phyloP scores from a whole-genome alignment of 2,113 vertebrate species.

The Suncus etruscus region DNA sequence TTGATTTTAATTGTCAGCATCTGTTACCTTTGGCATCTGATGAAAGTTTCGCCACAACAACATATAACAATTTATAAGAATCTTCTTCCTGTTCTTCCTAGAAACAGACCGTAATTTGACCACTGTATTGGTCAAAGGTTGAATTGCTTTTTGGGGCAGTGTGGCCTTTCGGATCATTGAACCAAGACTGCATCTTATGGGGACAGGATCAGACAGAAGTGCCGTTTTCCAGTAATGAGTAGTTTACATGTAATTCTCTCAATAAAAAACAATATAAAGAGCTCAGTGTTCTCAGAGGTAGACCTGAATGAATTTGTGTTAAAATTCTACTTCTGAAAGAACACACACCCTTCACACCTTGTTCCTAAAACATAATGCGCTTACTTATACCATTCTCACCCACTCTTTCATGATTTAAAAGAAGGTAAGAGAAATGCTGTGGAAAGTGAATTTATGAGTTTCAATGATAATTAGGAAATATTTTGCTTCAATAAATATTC shows the following conservation, averaged over 20 bases:
- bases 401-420: neutral
- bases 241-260: slow-evolving; percentile 1
- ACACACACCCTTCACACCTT: neutral
- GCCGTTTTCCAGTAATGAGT: neutral
- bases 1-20: slow-evolving; percentile 17
- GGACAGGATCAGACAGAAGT: neutral
- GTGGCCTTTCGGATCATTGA: slow-evolving; percentile 39
- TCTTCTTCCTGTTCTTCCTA: neutral
- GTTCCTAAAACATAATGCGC: slow-evolving; percentile 59
- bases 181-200: slow-evolving; percentile 26
- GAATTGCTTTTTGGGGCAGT: neutral
- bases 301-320: neutral
- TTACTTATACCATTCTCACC: neutral
- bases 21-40: neutral
- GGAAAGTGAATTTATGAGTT: slow-evolving; percentile 60
- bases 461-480: slow-evolving; percentile 56
- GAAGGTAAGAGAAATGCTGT: slow-evolving; percentile 16
- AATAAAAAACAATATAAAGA: neutral
- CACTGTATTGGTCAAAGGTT: neutral
- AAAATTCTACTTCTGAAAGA: slow-evolving; percentile 36
- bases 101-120: neutral
- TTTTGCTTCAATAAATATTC: slow-evolving; percentile 57
- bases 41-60: neutral
- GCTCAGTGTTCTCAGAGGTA: neutral
- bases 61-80: neutral